Conservation (phyloP, 2,797 vertebrate genomes). For the Pantherophis alleghaniensis region DNA sequence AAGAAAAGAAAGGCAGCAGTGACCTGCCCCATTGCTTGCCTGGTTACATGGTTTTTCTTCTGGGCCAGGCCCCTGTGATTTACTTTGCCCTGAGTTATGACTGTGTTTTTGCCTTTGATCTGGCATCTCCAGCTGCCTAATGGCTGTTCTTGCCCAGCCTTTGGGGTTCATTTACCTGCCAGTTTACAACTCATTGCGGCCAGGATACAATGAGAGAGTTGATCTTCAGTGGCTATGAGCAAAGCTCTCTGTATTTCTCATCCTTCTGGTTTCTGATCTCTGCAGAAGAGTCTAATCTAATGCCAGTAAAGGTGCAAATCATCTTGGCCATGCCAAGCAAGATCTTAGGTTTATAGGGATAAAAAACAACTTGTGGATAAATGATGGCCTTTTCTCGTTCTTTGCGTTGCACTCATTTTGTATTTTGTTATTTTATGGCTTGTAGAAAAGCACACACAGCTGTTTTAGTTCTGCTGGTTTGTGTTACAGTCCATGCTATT, state of each 20-base stretch:
- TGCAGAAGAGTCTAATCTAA: too few relatives aligned
- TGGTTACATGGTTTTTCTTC: constrained; percentile 71
- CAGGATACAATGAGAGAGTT: not conserved
- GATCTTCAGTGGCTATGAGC: not conserved
- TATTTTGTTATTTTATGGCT: not conserved
- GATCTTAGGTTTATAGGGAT: too few relatives aligned
- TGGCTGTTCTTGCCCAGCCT: constrained; percentile 61
- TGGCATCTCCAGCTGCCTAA: constrained; percentile 46
- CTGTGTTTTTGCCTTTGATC: constrained; percentile 75
- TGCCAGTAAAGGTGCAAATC: too few relatives aligned
- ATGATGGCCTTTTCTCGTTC: not conserved
- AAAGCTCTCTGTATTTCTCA: not conserved
- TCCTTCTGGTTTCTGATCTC: not conserved
- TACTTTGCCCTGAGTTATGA: constrained; percentile 73
- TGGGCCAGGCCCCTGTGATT: constrained; percentile 62
- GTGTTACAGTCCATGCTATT: not conserved
- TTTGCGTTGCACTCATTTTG: not conserved
- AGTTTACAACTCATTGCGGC: constrained; percentile 5
- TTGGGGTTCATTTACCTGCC: constrained; percentile 58
- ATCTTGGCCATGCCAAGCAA: too few relatives aligned
- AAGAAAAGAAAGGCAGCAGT: constrained; percentile 6
- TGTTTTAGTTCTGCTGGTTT: not conserved
- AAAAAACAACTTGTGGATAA: not conserved
- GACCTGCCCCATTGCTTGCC: constrained; percentile 64
- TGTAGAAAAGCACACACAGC: not conserved